phyloP scores from a whole-genome alignment of 2,888 invertebrate genomes.

The Pheosia tremula region DNA sequence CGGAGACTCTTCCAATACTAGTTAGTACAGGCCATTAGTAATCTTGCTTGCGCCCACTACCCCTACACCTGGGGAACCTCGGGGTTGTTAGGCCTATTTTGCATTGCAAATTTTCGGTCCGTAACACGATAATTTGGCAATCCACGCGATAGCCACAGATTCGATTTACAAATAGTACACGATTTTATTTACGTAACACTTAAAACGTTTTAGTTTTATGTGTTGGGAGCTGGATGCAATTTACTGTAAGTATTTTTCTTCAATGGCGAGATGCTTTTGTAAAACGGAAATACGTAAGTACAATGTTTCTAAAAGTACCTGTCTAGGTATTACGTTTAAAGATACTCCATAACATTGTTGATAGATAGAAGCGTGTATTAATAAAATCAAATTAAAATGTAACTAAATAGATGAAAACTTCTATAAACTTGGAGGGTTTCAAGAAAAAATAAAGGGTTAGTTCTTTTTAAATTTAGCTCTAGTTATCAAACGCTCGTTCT shows the following conservation, averaged over 20 bases:
- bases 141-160: constrained; percentile 29
- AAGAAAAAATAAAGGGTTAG: no score
- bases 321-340: background rate
- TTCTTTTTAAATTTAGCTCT: no score
- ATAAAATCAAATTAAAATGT: no score
- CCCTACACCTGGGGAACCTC: no score
- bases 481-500: no score
- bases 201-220: background rate
- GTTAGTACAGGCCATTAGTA: no score
- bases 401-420: no score
- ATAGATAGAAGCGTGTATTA: no score
- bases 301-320: background rate
- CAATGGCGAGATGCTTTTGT: background rate
- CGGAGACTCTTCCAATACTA: no score
- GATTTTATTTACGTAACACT: constrained; percentile 17
- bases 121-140: constrained; percentile 33
- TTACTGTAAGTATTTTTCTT: constrained; percentile 7
- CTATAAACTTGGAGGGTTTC: no score
- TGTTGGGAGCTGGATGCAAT: constrained; percentile 3
- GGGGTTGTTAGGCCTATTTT: constrained; percentile 37
- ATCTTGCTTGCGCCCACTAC: no score
- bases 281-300: background rate
- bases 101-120: constrained; percentile 26
- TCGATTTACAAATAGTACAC: constrained; percentile 28
- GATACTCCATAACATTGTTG: background rate